These are phyloP conservation scores for Notothenia rossii DNA, from an alignment of 2,113 vertebrate species.

Conservation along the genomic window DNA sequence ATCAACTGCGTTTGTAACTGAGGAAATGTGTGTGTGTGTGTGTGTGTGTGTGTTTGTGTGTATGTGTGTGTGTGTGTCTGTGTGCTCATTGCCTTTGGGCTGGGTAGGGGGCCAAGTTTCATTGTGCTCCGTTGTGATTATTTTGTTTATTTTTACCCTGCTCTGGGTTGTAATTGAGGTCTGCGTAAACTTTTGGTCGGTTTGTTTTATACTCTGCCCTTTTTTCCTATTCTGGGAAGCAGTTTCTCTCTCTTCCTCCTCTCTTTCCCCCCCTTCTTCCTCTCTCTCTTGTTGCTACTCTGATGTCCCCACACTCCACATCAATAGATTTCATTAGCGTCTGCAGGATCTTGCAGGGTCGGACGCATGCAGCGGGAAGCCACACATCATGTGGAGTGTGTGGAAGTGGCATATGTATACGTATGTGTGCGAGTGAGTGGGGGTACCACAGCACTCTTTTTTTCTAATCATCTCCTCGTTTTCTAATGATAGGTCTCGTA, in stretches of 20 bases:
- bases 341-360: conserved; percentile 77
- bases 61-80: not conserved
- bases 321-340: conserved; percentile 86
- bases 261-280: conserved; percentile 49
- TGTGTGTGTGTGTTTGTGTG: not conserved
- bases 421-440: conserved; percentile 44
- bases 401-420: conserved; percentile 65
- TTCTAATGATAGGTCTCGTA: conserved; percentile 91
- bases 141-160: conserved; percentile 82
- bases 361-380: conserved; percentile 77
- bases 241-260: conserved; percentile 65
- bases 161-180: conserved; percentile 82
- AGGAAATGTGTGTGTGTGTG: not conserved
- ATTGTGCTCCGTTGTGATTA: conserved; percentile 75
- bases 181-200: conserved; percentile 78
- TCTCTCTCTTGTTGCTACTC: conserved; percentile 60
- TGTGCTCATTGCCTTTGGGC: conserved; percentile 20
- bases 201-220: conserved; percentile 69
- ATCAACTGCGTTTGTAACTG: not conserved
- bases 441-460: conserved; percentile 73
- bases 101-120: conserved; percentile 69
- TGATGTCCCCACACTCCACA: conserved; percentile 83
- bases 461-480: conserved; percentile 83
- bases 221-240: conserved; percentile 72
- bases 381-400: conserved; percentile 68